A percentile compares a stretch with the other conserved stretches of the same genome.
Conservation (phyloP, 2,797 vertebrate genomes). For the Mastacembelus armatus region DNA sequence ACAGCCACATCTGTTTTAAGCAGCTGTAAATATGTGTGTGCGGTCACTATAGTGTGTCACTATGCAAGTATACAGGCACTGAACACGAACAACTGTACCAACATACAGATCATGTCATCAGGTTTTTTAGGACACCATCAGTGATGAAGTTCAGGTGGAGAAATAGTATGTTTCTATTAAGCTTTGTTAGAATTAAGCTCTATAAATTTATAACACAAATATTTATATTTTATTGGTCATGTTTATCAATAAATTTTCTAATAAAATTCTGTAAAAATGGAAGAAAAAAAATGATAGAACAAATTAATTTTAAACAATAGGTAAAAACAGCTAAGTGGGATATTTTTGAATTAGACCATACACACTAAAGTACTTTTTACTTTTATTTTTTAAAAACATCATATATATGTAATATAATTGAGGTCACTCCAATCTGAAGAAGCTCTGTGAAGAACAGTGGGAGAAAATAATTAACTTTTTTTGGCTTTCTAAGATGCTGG, state of each 20-base stretch:
- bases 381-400: not conserved
- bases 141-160: no score
- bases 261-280: no score
- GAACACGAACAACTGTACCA: constrained; percentile 14
- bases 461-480: constrained; percentile 6
- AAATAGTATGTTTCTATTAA: no score
- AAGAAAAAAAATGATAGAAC: no score
- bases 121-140: no score
- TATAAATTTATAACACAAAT: no score
- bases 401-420: not conserved
- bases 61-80: constrained; percentile 8
- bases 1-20: constrained; percentile 71
- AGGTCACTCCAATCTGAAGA: not conserved
- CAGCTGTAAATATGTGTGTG: constrained; percentile 14
- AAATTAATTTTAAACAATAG: no score
- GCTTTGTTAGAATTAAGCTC: no score
- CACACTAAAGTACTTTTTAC: not conserved
- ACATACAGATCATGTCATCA: not conserved
- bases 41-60: constrained; percentile 12
- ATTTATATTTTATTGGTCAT: no score
- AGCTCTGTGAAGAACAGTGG: not conserved
- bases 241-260: no score
- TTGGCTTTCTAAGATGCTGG: constrained; percentile 2
- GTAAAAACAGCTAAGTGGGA: not conserved
- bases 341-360: not conserved